Evolutionary conservation across 1,140 invertebrate species (phyloP), one percentile per base, ranked within the genome.

Genomic region (Pararge aegeria): DNA sequence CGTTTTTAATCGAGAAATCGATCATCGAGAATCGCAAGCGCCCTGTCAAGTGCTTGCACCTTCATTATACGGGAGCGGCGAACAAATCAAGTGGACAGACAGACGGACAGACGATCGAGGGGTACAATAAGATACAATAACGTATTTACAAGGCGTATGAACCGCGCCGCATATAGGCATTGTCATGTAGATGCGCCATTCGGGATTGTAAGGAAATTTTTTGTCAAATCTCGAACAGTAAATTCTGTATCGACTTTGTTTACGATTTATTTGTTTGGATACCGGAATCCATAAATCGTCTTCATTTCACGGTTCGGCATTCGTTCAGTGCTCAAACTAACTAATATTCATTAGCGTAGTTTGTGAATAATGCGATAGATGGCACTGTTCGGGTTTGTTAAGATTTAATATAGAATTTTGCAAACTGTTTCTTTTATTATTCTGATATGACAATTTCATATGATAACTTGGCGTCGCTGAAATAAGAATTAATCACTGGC

Each of bases 1-100:
- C 69, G 70, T 72, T 78, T 78, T 72, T 71, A 78, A 75, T 69
- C 68, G 68, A 68, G 62, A 68, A 67, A 78, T 78, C 70, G 75
- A 78, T 75, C 73, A 75, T 75, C 66, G 70, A 37, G 56, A 55
- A 61, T 60, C 63, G 60, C 64, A 53, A 62, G 60, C 58, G 61
- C 50, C 53, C 64, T 60, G 64, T 69, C 69, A 69, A 37, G 13
- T 18, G 60, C 59, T 66, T 63, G 73, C 67, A 66, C 64, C 73
- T 70, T 76, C 68, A 76, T 73, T 73, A 76, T 76, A 70, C 73
- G 53, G 73, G 61, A 76, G 70, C 68, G 63, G 52, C 56, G 54
- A 64, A 68, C 78, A 75, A 75, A 81, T 79, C 78, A 77, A 72
- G 55, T 42, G 49, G 57, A 66, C 70, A 68, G 75, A 75, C 72